Base-by-base conservation (phyloP, 2,888 invertebrate species). In the Clistopyga incitator region DNA sequence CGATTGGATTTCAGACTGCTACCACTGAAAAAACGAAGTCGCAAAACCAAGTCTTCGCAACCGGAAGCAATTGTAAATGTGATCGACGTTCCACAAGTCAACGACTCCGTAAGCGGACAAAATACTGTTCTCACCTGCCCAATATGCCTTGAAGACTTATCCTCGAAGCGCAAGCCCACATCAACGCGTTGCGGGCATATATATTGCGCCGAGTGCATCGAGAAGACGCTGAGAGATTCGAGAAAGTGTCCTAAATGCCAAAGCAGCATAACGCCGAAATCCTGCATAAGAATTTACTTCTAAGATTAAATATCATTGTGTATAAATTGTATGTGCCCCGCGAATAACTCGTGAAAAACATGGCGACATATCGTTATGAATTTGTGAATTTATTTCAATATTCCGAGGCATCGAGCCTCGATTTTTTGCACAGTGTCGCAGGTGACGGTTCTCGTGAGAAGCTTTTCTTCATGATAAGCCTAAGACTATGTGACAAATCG, bases 101-200 rank as follows among this genome's bases (percentile, higher is more conserved):
- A 86, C 45, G 84, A 88, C 10, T 81, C 85, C 4, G 20, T 65
- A 0, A 50, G 13, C 65, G 81, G 64, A n/a, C 68, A 68, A 45
- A 15, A 76, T 67, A 11, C 56, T 74, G 13, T 59, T 47, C 79
- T 91, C 25, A 81, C 64, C 1, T 92, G 91, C 54, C 89, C 91
- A 15, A 88, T 92, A 79, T 92, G 91, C 74, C 87, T 89, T 3
- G 91, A 91, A 42, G 65, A 78, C 52, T 80, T 91, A 45, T 76
- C 77, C 15, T 78, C 88, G 25, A 81, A 86, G 18, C 78, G 84
- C 20, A 88, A 87, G 81, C 89, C 91, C 4, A 90, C 86, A 71
- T 84, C 90, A 20, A 92, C 91, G 13, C 86, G 84, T 38, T 92
- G 91, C 74, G 91, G 91, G 4, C 91, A 92, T 77, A 59, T 92